Percentiles rank a stretch among this genome's conserved stretches.
Conservation (phyloP, 1,140 invertebrate genomes). For the Centruroides sculpturatus region DNA sequence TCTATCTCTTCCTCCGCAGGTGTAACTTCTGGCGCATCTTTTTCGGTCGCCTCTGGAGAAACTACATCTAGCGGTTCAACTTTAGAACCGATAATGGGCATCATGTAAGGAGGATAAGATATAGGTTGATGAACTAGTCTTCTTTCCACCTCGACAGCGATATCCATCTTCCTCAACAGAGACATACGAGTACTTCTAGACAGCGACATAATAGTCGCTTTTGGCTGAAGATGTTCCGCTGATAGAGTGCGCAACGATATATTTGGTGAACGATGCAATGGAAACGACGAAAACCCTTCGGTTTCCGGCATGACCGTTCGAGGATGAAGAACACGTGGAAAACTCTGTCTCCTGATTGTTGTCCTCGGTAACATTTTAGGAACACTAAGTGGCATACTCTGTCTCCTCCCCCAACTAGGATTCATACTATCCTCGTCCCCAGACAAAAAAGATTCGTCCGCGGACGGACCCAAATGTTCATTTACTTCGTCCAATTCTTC, state of each 20-base stretch:
- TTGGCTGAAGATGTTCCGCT: not conserved
- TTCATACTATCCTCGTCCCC: not conserved
- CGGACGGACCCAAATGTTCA: not conserved
- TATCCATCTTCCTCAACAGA: not conserved
- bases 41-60: too few relatives aligned
- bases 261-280: not conserved
- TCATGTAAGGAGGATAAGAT: not conserved
- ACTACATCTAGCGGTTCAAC: not conserved
- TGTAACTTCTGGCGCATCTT: too few relatives aligned
- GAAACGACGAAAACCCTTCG: not conserved
- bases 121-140: not conserved
- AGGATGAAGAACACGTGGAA: not conserved
- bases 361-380: not conserved
- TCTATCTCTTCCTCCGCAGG: too few relatives aligned
- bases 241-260: not conserved
- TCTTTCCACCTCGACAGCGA: not conserved
- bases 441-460: not conserved
- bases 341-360: not conserved
- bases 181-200: not conserved
- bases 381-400: slow-evolving; percentile 1
- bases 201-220: not conserved
- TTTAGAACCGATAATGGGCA: not conserved
- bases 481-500: slow-evolving; percentile 5
- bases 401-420: slow-evolving; percentile 1
- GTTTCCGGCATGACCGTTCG: not conserved